Evolutionary conservation across 2,888 invertebrate species (phyloP), one percentile per base, ranked within the genome.

Genomic region (Aleiodes leptofemur): DNA sequence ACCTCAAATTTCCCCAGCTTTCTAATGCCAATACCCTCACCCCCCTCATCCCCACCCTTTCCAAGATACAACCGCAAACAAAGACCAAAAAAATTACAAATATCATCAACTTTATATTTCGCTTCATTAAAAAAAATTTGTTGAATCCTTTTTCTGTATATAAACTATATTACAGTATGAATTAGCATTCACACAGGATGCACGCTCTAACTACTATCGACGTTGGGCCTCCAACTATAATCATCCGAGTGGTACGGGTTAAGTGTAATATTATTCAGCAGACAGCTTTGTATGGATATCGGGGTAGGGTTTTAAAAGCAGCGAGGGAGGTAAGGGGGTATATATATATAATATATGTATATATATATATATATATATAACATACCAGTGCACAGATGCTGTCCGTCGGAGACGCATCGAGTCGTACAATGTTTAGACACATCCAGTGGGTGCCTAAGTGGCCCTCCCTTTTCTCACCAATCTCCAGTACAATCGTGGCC

Each of bases 131-230:
- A 8, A 48, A 64, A 64, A n/a, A 38, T 64, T 48, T 8, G 11
- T 64, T 48, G 13, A 64, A 64, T 64, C 34, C 48, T 43, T 64
- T 23, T 43, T 16, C 48, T 16, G 64, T 48, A 64, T 64, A 64
- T 64, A 64, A 64, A 64, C 64, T 64, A 64, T 64, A 48, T 48
- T 23, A 48, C 23, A 43, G 64, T 16, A 64, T 43, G 64, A 64
- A 64, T 64, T 64, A 64, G 64, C 64, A 89, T 89, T 89, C 87
- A 87, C 86, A 86, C 88, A 89, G 89, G 89, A 89, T 89, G 85
- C 86, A 88, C 89, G 89, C 86, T 89, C 89, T 87, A 89, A 89
- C 89, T 89, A 86, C 88, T 89, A 88, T 89, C 89, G 89, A 88
- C 88, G 88, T 86, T 86, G 77, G 78, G 73, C 84, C 85, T 85